Evolutionary conservation across 2,113 vertebrate genomes (phyloP).

Genomic region (Ctenomys sociabilis): DNA sequence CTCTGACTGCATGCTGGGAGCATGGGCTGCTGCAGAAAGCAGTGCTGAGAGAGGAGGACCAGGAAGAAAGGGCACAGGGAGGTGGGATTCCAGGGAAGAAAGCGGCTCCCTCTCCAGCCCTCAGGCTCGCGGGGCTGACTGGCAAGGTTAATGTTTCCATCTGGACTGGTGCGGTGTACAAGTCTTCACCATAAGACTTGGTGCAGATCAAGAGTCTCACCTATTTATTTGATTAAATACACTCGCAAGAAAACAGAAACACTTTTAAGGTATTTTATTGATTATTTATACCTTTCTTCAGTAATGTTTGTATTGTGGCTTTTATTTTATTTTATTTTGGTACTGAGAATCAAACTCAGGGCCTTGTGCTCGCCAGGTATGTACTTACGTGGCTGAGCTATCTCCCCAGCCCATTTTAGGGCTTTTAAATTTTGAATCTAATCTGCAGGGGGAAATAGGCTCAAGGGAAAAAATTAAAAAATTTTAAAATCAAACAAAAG

Average conservation of each 20-base stretch:
- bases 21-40: background rate
- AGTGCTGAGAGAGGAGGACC: background rate
- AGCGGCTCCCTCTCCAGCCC: background rate
- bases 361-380: too few species aligned
- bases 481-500: background rate
- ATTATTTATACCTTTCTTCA: constrained; percentile 43
- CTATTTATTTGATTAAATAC: constrained; percentile 44
- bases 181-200: constrained; percentile 11
- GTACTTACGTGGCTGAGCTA: too few species aligned
- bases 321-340: too few species aligned
- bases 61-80: background rate
- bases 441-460: constrained; percentile 32
- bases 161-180: constrained; percentile 4
- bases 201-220: background rate
- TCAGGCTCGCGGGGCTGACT: background rate
- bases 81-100: constrained; percentile 11
- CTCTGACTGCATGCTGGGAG: background rate
- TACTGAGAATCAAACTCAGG: too few species aligned
- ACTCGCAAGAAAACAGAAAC: background rate
- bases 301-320: constrained; percentile 12
- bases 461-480: background rate
- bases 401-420: too few species aligned
- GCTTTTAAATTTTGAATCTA: constrained; percentile 60
- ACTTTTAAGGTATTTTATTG: background rate
- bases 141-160: constrained; percentile 31